A percentile compares a stretch with the other conserved stretches of the same genome.
These are phyloP conservation scores for Coryphaenoides rupestris DNA, from an alignment of 2,113 vertebrate genomes.

Conservation along the genomic window DNA sequence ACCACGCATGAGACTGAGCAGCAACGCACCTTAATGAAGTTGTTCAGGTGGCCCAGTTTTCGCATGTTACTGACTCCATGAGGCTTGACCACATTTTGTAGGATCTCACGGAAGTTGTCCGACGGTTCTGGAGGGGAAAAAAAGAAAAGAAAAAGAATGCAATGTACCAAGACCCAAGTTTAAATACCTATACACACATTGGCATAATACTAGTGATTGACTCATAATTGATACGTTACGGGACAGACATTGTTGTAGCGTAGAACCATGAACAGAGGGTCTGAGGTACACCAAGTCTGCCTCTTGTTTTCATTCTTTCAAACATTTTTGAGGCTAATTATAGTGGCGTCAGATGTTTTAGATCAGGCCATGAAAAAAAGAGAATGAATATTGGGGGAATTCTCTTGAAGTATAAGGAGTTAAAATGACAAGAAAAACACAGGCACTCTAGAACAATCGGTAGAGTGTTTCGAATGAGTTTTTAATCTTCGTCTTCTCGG, in stretches of 20 bases:
- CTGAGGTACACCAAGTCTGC: no score
- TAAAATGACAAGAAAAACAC: no score
- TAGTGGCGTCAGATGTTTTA: no score
- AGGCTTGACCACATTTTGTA: slow-evolving; percentile 96
- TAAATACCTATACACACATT: slow-evolving; percentile 29
- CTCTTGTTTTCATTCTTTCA: no score
- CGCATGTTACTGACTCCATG: slow-evolving; percentile 98
- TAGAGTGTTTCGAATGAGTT: no score
- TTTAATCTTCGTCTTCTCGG: no score
- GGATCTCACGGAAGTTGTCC: slow-evolving; percentile 96
- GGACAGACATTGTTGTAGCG: slow-evolving; percentile 48
- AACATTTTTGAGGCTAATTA: no score
- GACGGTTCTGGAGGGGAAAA: slow-evolving; percentile 81
- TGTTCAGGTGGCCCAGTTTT: slow-evolving; percentile 97
- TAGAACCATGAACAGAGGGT: neutral
- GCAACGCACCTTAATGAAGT: slow-evolving; percentile 91
- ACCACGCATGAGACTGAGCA: neutral
- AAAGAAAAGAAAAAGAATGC: slow-evolving; percentile 24
- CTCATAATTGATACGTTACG: slow-evolving; percentile 32
- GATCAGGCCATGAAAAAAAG: no score
- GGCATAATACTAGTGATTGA: slow-evolving; percentile 44
- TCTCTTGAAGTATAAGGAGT: no score
- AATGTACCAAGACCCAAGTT: slow-evolving; percentile 40
- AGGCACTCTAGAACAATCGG: no score
- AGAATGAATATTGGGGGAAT: no score